Evolutionary conservation across 2,888 invertebrate genomes (phyloP), one percentile per base, ranked within the genome.

Genomic region (Lasius fuliginosus): DNA sequence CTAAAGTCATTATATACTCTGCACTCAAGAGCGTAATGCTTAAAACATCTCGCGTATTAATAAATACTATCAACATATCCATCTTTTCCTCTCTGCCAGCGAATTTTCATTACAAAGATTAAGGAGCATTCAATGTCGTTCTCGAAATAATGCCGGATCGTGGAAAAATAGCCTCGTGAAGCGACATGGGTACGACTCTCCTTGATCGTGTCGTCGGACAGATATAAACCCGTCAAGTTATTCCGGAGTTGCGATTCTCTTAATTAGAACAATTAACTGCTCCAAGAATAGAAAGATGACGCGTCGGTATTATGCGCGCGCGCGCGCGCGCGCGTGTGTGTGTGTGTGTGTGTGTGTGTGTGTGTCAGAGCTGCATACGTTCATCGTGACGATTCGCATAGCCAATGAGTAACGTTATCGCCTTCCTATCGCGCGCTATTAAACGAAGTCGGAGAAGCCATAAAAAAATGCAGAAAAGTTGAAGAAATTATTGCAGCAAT

Each of bases 251-350:
- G 91, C 92, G 90, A 92, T 93, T 90, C 87, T 93, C 91, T 93
- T 93, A 93, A 94, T 94, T 94, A 92, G 92, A 92, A 92, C 94
- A 94, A 94, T 94, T 93, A 94, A 89, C 84, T 86, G 89, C 83
- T 90, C 92, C 90, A 71, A 92, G 92, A 93, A 94, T 94, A 93
- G 91, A 86, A 88, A 85, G 89, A 91, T 92, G 93, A 94, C 93
- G 92, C 82, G 85, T 53, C 53, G 8, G 53, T 81, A 27, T 46
- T 67, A n/a, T 53, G n/a, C n/a, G n/a, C n/a, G n/a, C n/a, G n/a
- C n/a, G n/a, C n/a, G n/a, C n/a, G n/a, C n/a, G n/a, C n/a, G n/a
- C n/a, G n/a, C n/a, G n/a, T n/a, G 33, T 36, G 56, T 58, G 62
- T 85, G 86, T 71, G 60, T 58, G 82, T 49, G 23, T 23, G 23